Percentiles rank a stretch among this genome's conserved stretches.
phyloP scores from a whole-genome alignment of 2,113 vertebrate genomes.

The Centropus unirufus region DNA sequence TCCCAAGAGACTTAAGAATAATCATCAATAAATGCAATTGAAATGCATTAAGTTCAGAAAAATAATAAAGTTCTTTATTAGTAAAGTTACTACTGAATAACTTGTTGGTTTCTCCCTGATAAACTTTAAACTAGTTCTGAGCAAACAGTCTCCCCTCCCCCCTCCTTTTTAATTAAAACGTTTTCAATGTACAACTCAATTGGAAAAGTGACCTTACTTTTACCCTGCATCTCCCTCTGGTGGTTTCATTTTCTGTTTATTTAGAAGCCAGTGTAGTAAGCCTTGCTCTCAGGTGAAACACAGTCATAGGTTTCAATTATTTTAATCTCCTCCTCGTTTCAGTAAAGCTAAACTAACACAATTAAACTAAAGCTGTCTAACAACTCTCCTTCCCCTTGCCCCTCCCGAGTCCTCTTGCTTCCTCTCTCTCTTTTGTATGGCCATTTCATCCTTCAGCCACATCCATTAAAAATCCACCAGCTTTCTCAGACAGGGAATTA shows the following conservation, averaged over 20 bases:
- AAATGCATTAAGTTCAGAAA: background rate
- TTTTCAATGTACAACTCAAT: background rate
- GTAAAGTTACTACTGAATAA: background rate
- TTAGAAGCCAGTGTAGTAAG: background rate
- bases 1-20: background rate
- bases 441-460: background rate
- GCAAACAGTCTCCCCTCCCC: background rate
- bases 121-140: background rate
- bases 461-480: background rate
- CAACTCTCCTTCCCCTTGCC: background rate
- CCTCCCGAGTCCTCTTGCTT: fast-evolving
- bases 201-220: slow-evolving; percentile 33
- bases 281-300: background rate
- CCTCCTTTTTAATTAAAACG: background rate
- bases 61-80: background rate
- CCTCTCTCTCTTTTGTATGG: background rate
- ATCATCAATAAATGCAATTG: background rate
- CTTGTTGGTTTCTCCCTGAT: background rate
- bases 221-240: slow-evolving; percentile 60
- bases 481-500: background rate
- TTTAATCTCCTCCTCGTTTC: background rate
- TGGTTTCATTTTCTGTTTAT: slow-evolving; percentile 18
- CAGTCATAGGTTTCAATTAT: background rate
- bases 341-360: background rate
- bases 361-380: background rate